Conservation (phyloP, 2,797 vertebrate species). For the Smutsia temminckii region DNA sequence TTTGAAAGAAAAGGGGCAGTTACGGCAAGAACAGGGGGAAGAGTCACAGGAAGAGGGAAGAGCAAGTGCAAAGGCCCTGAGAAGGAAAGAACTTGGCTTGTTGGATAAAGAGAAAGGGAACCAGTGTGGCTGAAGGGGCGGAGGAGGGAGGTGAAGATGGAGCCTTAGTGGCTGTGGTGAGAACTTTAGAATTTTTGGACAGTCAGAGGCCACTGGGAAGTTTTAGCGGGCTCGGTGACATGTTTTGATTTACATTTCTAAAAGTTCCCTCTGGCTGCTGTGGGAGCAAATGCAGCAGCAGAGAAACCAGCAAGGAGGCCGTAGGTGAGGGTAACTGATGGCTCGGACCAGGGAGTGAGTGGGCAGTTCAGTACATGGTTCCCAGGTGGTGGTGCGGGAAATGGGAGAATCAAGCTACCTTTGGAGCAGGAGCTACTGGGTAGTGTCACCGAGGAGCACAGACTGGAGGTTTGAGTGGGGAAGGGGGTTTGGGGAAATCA, state of each 20-base stretch:
- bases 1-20: not conserved
- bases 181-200: not conserved
- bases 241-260: not conserved
- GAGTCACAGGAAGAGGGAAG: not conserved
- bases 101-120: not conserved
- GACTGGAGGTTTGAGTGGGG: not conserved
- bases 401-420: not conserved
- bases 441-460: not conserved
- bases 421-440: not conserved
- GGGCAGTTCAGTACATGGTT: not conserved
- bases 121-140: not conserved
- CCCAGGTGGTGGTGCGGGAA: not conserved
- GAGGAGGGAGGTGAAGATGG: not conserved
- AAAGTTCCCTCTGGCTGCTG: not conserved
- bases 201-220: not conserved
- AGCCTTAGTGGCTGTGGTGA: fast-evolving
- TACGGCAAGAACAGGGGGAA: not conserved
- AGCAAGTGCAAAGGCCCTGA: not conserved
- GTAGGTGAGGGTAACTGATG: not conserved
- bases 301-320: not conserved
- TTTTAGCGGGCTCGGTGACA: not conserved
- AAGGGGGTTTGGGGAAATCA: not conserved
- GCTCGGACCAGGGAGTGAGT: not conserved
- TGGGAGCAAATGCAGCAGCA: not conserved
- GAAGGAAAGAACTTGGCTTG: not conserved